Conservation (phyloP, 2,797 vertebrate genomes). For the Poecilia wingei region DNA sequence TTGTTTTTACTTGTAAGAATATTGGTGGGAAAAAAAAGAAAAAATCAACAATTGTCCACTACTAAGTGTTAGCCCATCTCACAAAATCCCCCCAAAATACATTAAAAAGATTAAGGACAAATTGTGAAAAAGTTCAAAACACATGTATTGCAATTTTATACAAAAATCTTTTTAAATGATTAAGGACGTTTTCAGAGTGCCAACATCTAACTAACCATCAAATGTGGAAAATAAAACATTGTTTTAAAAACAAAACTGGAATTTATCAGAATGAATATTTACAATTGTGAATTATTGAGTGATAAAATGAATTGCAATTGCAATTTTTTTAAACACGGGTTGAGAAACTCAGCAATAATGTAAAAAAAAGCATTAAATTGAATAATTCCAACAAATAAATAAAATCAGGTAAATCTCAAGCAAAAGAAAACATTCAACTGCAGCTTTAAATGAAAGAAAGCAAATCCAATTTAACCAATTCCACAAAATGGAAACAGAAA, state of each 20-base stretch:
- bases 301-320: neutral
- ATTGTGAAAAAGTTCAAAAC: neutral
- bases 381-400: neutral
- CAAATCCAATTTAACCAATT: neutral
- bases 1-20: neutral
- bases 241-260: neutral
- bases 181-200: neutral
- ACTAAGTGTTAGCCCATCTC: neutral
- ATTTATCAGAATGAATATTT: neutral
- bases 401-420: neutral
- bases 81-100: neutral
- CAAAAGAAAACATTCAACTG: neutral
- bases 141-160: neutral
- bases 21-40: no score
- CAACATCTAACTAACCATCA: neutral
- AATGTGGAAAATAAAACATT: neutral
- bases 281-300: neutral
- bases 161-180: neutral
- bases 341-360: neutral
- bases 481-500: neutral
- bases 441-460: neutral
- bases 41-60: neutral
- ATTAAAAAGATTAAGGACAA: neutral
- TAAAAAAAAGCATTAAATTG: neutral
- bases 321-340: neutral